Conservation (phyloP, 2,888 invertebrate genomes). For the Flexamia atlantica region DNA sequence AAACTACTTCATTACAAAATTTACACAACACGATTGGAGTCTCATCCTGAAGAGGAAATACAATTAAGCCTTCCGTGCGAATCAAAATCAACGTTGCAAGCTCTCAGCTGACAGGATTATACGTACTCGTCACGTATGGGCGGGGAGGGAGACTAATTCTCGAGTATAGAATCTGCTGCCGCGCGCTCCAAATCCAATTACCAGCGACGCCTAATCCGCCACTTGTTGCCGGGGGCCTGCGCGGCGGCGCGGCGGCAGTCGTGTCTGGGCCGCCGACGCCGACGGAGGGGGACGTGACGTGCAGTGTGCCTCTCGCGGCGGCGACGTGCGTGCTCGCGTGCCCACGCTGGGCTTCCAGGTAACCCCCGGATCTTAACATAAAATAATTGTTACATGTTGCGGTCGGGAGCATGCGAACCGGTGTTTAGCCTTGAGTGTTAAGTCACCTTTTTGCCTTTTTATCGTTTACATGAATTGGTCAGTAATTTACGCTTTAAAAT, state of each 20-base stretch:
- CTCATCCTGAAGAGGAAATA: conserved; percentile 19
- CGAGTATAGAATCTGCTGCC: conserved; percentile 38
- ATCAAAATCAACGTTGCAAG: conserved; percentile 43
- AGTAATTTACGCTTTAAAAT: no score
- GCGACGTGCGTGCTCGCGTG: conserved; percentile 21
- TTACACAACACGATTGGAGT: conserved; percentile 10
- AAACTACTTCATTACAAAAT: background rate
- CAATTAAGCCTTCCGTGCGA: conserved; percentile 37
- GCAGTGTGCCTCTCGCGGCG: background rate
- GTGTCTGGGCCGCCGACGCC: background rate
- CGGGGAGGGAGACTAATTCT: conserved; percentile 20
- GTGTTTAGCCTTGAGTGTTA: background rate
- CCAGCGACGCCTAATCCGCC: conserved; percentile 22
- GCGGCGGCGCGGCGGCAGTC: background rate
- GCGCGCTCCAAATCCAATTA: conserved; percentile 42
- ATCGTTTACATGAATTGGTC: no score
- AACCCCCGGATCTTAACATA: conserved; percentile 9
- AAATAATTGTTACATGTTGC: conserved; percentile 21
- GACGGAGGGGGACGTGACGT: background rate
- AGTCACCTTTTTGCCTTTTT: no score
- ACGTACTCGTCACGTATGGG: conserved; percentile 5
- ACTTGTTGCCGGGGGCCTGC: conserved; percentile 21
- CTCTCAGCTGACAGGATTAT: conserved; percentile 38
- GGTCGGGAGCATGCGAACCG: background rate
- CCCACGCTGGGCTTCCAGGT: conserved; percentile 24